Percentiles rank a stretch among this genome's conserved stretches.
Evolutionary conservation across 2,888 invertebrate species (phyloP).

Genomic region (Euzophera pinguis): DNA sequence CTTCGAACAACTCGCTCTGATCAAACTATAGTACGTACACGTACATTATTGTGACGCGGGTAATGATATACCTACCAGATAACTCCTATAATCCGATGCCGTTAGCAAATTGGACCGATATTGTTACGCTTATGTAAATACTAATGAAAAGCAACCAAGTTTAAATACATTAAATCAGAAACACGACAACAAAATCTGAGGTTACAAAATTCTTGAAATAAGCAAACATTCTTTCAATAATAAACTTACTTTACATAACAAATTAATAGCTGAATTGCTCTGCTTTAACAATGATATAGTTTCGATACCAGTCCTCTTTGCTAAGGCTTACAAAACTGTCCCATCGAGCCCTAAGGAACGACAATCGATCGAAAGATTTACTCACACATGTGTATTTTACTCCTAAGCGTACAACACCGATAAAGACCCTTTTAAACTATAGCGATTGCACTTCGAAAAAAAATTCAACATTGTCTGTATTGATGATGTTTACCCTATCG

Average conservation of each 20-base stretch:
- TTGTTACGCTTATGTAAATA: background rate
- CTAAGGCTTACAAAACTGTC: background rate
- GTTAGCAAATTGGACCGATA: background rate
- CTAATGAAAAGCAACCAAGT: background rate
- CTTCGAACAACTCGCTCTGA: slow-evolving; percentile 68
- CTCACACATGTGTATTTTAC: slow-evolving; percentile 61
- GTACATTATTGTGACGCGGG: slow-evolving; percentile 2
- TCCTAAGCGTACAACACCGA: slow-evolving; percentile 74
- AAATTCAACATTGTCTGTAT: slow-evolving; percentile 14
- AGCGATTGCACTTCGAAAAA: slow-evolving; percentile 19
- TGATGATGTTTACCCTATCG: background rate
- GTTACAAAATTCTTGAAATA: no score
- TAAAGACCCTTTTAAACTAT: slow-evolving; percentile 40
- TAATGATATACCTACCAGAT: slow-evolving; percentile 27
- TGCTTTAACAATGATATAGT: background rate
- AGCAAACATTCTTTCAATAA: background rate
- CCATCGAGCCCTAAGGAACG: slow-evolving; percentile 22
- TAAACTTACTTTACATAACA: background rate
- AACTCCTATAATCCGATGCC: slow-evolving; percentile 8
- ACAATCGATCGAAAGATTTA: slow-evolving; percentile 72
- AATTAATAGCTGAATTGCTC: background rate
- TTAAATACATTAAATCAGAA: no score
- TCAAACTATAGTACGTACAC: slow-evolving; percentile 20
- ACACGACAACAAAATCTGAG: no score
- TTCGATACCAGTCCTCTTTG: background rate